Base-by-base conservation (phyloP, 2,797 vertebrate species). In the Naso thynnoides region DNA sequence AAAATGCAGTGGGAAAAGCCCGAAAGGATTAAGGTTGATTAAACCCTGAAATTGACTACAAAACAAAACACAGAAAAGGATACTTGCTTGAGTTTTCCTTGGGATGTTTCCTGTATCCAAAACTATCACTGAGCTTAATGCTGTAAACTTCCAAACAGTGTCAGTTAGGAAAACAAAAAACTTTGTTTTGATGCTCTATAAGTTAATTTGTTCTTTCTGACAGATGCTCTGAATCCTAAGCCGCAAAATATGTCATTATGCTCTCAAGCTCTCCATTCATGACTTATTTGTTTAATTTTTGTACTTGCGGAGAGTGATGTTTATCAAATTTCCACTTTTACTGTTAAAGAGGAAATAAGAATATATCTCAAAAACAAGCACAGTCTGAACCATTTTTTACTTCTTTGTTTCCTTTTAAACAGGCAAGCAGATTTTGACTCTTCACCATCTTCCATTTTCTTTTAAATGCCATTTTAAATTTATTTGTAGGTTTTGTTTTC, bases 111-210 rank as follows among this genome's bases (percentile, higher is more conserved):
- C 63, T 79, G 60, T 47, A 50, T 62, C 39, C 57, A 62, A 48
- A 45, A 36, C 14, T 71, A 81, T 86, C 68, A 81, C 83, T 84
- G 55, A 73, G 24, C 38, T 84, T 71, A 61, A 29, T 72, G 81
- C 78, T 83, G 83, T 70, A 91, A 82, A 84, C 47, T 31, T 70
- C 60, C 65, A 88, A 89, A 87, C 65, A 81, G 49, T 70, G 66
- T 87, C 74, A 83, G 73, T 71, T 86, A 68, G 79, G 77, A 76
- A 81, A 87, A 81, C 41, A 74, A 10, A 79, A 70, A n/a, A 63
- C 67, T 77, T 79, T 88, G 79, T 88, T 88, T 86, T 84, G 73
- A 88, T 88, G 79, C 73, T 74, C 56, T 80, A 36, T 36, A 21
- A 62, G 81, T 68, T 71, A 75, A 89, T 88, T 78, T 79, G 68